Base-by-base conservation (phyloP, 2,888 invertebrate genomes). In the Ptilodon capucinus region DNA sequence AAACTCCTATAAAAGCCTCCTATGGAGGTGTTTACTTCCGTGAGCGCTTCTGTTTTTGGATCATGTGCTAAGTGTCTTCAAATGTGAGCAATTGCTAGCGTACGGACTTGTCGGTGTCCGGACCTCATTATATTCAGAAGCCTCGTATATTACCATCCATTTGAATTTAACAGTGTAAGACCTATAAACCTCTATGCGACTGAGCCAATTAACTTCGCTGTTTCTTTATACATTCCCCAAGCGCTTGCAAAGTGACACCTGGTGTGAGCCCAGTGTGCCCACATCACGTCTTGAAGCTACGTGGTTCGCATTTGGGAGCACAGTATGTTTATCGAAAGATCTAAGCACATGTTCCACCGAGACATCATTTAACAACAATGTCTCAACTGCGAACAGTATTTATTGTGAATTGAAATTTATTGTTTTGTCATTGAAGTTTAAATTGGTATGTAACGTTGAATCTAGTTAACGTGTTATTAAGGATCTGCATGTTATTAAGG, bases 311-410 rank as follows among this genome's bases (percentile, higher is more conserved):
- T 42, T 39, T 42, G 34, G 42, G 40, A 42, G 30, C n/a, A 46
- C 21, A 32, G 45, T 44, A 42, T 21, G 35, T 17, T 49, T 46
- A 49, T 63, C 45, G 34, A 39, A 19, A 42, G 41, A 48, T 52
- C 48, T 52, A 42, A 28, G 48, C 48, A 28, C 19, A 35, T 39
- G 19, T 39, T n/a, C n/a, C n/a, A n/a, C n/a, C n/a, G n/a, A 2
- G 34, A 8, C n/a, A 2, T 13, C 14, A 13, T 32, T n/a, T 13
- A 7, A n/a, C 32, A 32, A 32, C n/a, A 14, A 4, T 0, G 14
- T 13, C 9, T 34, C 34, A n/a, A n/a, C n/a, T n/a, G n/a, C n/a
- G n/a, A n/a, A n/a, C n/a, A n/a, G n/a, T n/a, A n/a, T n/a, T n/a
- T n/a, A 8, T 0, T 7, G 14, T 14, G 14, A 14, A 7, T 16